Base-by-base conservation (phyloP, 1,140 invertebrate species). In the Meloidogyne floridensis region DNA sequence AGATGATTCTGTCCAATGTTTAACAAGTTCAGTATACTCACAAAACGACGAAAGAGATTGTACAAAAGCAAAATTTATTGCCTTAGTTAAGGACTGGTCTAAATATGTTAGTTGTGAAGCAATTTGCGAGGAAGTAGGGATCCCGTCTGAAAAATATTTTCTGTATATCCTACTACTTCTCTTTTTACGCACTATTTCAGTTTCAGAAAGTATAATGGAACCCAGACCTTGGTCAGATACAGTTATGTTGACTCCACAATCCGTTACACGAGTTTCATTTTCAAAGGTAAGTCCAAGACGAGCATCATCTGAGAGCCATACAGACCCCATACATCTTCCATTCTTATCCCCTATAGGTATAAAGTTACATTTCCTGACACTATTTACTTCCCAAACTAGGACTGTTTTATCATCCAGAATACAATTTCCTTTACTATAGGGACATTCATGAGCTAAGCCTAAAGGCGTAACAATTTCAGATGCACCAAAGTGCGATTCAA, bases 251-350 rank as follows among this genome's bases (percentile, higher is more conserved):
- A 4, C 2, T 15, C 72, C 72, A 73, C 72, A 73, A n/a, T 73
- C 32, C 2, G 1, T 32, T 32, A 32, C 72, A 13, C 13, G 2
- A 43, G 72, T 3, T n/a, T 11, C 13, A 73, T 73, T 73, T 51
- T 15, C 72, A 51, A 73, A 73, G 0, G 72, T 13, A 3, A 73
- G 15, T 3, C 10, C 72, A 3, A 73, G n/a, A 15, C 51, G 10
- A 13, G 10, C 72, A n/a, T 73, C 72, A 73, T 73, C 72, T 3
- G 72, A 73, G 10, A 73, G n/a, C 72, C 72, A 73, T 13, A n/a
- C n/a, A 13, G 42, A 13, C 2, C n/a, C 72, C 72, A 73, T 73
- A 15, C 13, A 43, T n/a, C n/a, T 11, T 73, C 72, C 72, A 3
- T 11, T n/a, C 0, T 73, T 73, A 3, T 15, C 51, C n/a, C 72